Percentiles rank a stretch among this genome's conserved stretches.
Conservation (phyloP, 2,797 vertebrate genomes). For the Channallabes apus region DNA sequence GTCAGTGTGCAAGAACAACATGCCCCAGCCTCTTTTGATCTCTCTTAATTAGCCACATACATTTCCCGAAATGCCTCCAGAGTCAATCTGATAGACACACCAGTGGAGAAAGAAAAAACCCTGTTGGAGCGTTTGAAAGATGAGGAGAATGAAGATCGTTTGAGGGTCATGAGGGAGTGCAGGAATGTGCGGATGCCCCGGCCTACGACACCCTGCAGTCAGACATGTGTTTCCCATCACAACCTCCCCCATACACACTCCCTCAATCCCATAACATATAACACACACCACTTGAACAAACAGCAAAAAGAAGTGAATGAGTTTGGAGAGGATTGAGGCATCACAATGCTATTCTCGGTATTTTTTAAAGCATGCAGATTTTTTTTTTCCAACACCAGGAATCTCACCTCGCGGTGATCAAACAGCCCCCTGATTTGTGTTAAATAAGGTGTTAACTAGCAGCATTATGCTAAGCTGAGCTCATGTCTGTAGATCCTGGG, state of each 20-base stretch:
- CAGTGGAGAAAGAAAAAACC: background rate
- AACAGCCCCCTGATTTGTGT: background rate
- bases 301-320: constrained; percentile 45
- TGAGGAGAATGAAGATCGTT: constrained; percentile 40
- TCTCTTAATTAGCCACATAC: constrained; percentile 3
- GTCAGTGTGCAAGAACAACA: background rate
- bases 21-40: constrained; percentile 5
- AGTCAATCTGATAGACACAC: constrained; percentile 5
- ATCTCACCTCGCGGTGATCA: background rate
- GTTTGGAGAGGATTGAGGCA: constrained; percentile 16
- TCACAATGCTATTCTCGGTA: constrained; percentile 4
- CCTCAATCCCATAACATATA: constrained; percentile 33
- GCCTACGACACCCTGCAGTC: constrained; percentile 43
- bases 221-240: constrained; percentile 51
- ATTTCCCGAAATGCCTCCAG: constrained; percentile 27
- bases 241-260: constrained; percentile 20
- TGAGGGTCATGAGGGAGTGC: constrained; percentile 50
- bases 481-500: background rate
- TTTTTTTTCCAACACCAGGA: background rate
- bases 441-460: constrained; percentile 30
- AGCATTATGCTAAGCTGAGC: constrained; percentile 4
- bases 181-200: constrained; percentile 55
- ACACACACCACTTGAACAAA: constrained; percentile 61
- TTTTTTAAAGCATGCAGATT: background rate
- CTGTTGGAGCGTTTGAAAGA: constrained; percentile 41